A percentile compares a stretch with the other conserved stretches of the same genome.
phyloP scores from a whole-genome alignment of 2,888 invertebrate genomes.

The Sturmia bella region DNA sequence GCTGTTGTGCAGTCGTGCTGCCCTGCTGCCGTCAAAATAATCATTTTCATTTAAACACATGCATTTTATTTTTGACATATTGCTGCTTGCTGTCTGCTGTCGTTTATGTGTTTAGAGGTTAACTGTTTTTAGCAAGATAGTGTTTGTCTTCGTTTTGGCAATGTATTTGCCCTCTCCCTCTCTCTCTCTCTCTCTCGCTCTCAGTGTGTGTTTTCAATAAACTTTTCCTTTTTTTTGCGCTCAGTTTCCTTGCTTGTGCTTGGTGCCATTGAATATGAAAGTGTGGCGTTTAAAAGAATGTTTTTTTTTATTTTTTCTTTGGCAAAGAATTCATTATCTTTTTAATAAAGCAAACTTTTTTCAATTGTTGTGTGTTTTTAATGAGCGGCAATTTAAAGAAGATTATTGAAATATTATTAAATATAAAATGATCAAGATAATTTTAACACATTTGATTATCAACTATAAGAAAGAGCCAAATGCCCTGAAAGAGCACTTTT shows the following conservation, averaged over 20 bases:
- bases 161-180: background rate
- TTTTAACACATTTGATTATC: conserved; percentile 37
- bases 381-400: conserved; percentile 53
- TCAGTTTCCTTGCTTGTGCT: background rate
- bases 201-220: background rate
- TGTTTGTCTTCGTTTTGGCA: conserved; percentile 59
- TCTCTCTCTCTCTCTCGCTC: background rate
- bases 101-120: no score
- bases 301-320: conserved; percentile 4
- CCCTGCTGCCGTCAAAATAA: no score
- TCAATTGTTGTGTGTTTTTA: conserved; percentile 61
- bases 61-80: no score
- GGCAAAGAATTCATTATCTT: conserved; percentile 50
- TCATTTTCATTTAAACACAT: no score
- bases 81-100: no score
- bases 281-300: conserved; percentile 4
- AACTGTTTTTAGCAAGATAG: conserved; percentile 30
- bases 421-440: conserved; percentile 52
- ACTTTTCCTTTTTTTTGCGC: background rate
- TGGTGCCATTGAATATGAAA: conserved; percentile 25
- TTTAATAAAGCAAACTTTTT: conserved; percentile 64
- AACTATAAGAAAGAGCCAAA: background rate
- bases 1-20: no score
- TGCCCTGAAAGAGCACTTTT: background rate
- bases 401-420: conserved; percentile 58